These are phyloP conservation scores for Phainopepla nitens DNA, from an alignment of 2,113 vertebrate species.

Conservation along the genomic window DNA sequence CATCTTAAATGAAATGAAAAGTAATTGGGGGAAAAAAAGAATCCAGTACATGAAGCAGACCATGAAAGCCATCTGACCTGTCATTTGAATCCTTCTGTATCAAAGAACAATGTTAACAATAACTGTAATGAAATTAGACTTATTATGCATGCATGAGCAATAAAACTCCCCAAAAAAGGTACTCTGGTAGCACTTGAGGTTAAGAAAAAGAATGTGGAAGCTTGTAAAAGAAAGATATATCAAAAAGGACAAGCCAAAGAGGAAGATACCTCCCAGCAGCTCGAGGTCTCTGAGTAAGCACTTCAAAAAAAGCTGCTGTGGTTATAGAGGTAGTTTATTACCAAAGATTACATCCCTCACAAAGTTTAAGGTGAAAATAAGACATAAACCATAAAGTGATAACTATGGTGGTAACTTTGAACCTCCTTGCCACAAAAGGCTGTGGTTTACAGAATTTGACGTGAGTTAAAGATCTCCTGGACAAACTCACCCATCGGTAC, in stretches of 20 bases:
- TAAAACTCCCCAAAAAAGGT: background rate
- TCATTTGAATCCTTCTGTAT: background rate
- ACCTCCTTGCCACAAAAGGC: background rate
- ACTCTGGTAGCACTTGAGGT: background rate
- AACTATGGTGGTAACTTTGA: background rate
- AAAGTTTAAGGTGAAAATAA: background rate
- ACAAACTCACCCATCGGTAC: background rate
- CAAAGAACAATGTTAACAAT: background rate
- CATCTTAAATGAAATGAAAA: background rate
- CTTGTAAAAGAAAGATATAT: background rate
- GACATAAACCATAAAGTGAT: background rate
- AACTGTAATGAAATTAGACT: background rate
- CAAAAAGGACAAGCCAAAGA: background rate
- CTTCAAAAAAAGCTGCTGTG: background rate
- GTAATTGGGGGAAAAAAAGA: background rate
- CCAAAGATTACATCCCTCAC: background rate
- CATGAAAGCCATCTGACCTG: background rate
- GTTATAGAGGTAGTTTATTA: background rate
- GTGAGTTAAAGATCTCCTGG: background rate
- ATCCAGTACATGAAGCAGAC: background rate
- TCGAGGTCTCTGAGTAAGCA: background rate
- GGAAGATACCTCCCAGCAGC: background rate
- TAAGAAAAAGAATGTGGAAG: background rate
- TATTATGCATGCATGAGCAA: background rate
- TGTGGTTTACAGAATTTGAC: background rate